phyloP scores from a whole-genome alignment of 1,140 invertebrate species.

The Brachionus rubens region DNA sequence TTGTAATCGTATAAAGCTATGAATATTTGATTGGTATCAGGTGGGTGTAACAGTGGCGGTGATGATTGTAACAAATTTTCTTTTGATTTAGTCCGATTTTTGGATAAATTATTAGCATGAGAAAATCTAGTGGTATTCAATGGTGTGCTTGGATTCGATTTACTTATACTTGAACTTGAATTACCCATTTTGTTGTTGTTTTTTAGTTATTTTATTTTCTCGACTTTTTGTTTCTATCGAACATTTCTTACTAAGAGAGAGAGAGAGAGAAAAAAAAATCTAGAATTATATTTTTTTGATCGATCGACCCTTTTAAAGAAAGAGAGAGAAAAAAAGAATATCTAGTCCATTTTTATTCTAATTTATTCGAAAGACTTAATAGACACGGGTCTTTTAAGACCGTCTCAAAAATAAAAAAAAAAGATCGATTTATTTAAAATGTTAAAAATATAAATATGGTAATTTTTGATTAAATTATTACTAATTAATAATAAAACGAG shows the following conservation, averaged over 20 bases:
- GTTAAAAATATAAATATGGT: background rate
- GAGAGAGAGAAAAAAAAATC: background rate
- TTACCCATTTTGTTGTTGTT: background rate
- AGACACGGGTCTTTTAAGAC: background rate
- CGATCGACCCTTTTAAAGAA: background rate
- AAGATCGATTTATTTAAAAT: constrained; percentile 1
- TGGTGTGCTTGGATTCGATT: constrained; percentile 10
- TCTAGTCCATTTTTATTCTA: constrained; percentile 18
- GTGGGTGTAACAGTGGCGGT: background rate
- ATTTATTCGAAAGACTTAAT: background rate
- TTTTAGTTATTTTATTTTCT: background rate
- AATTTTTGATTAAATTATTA: constrained; percentile 33
- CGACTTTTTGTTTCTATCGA: background rate
- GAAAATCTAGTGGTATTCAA: background rate
- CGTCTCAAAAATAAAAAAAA: background rate
- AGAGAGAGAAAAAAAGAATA: too few species aligned
- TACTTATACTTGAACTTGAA: background rate
- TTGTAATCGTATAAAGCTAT: constrained; percentile 34
- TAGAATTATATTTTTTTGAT: constrained; percentile 17
- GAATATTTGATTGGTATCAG: background rate
- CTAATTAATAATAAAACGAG: constrained; percentile 17
- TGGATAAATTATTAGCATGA: background rate
- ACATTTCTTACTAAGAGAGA: constrained; percentile 11
- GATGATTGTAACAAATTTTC: background rate
- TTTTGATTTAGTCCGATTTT: background rate